Base-by-base conservation (phyloP, 2,888 invertebrate genomes). In the Charanyca ferruginea region DNA sequence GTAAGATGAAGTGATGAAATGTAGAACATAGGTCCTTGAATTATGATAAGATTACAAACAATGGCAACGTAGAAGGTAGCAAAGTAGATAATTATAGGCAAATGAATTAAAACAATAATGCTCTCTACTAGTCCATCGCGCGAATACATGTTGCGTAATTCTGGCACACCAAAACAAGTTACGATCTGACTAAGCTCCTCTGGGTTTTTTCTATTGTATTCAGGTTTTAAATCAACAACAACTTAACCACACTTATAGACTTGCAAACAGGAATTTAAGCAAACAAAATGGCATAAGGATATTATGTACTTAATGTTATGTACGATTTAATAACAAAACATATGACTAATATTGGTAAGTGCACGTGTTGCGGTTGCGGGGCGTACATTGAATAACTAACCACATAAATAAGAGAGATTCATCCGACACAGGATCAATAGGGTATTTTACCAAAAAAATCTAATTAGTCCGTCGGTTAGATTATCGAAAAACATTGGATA, bases 321-420 rank as follows among this genome's bases (percentile, higher is more conserved):
- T 41, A 53, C 47, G 38, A 42, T 8, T 53, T 25, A 48, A 59
- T 9, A 59, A 28, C 49, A 51, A 48, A 32, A 38, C 38, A 38
- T 57, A 60, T 74, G 77, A 74, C 49, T 55, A 71, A 77, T 51
- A 28, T 44, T 55, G 35, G 11, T 11, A 23, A 13, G 8, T 55
- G 45, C 77, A 77, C 66, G 77, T 72, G 74, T 62, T 32, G 3
- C 7, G 28, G 7, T 28, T 28, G 4, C 16, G 38, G 55, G 51
- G 54, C 51, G 44, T 59, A 28, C 44, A 54, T 42, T 28, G 52
- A 42, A 38, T 45, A 58, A 53, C 35, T 16, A 57, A 44, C 5
- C 28, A 28, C 20, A 13, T 44, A 48, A 57, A 38, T 25, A 52
- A 35, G 22, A 9, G n/a, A 49, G 44, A 51, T 55, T 73, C 41